These are phyloP conservation scores for Drosophila melanocephala DNA, from an alignment of 2,888 invertebrate genomes.

Conservation along the genomic window DNA sequence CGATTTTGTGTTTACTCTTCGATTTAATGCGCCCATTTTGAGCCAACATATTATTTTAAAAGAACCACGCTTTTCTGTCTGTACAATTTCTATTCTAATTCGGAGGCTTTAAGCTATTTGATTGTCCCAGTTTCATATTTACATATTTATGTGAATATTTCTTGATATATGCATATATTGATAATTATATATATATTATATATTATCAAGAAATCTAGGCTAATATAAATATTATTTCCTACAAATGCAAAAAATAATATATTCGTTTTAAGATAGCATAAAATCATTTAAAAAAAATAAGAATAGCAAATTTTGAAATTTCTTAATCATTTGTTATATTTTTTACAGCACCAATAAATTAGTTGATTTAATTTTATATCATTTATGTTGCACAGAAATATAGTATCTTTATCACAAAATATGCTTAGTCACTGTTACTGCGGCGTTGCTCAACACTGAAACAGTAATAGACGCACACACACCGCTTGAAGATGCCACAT, in stretches of 20 bases:
- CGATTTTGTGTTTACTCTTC: neutral
- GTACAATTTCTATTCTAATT: neutral
- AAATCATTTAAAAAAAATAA: neutral
- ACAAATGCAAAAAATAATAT: neutral
- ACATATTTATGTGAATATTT: neutral
- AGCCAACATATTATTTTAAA: neutral
- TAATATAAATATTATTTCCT: neutral
- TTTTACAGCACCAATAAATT: neutral
- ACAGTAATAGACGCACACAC: slow-evolving; percentile 4
- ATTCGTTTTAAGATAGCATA: neutral
- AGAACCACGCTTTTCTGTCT: neutral
- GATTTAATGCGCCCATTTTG: neutral
- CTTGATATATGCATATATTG: no score
- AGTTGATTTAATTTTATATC: neutral
- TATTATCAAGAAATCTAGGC: neutral
- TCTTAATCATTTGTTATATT: neutral
- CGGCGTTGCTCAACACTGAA: slow-evolving; percentile 1
- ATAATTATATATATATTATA: neutral
- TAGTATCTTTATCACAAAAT: neutral
- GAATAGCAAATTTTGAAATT: neutral
- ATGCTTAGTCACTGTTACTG: neutral
- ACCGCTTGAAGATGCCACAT: slow-evolving; percentile 33
- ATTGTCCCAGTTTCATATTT: neutral
- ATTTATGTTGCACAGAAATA: neutral
- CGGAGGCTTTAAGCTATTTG: neutral